Percentiles rank a stretch among this genome's conserved stretches.
phyloP scores from a whole-genome alignment of 2,888 invertebrate genomes.

The Drosophila kanekoi region DNA sequence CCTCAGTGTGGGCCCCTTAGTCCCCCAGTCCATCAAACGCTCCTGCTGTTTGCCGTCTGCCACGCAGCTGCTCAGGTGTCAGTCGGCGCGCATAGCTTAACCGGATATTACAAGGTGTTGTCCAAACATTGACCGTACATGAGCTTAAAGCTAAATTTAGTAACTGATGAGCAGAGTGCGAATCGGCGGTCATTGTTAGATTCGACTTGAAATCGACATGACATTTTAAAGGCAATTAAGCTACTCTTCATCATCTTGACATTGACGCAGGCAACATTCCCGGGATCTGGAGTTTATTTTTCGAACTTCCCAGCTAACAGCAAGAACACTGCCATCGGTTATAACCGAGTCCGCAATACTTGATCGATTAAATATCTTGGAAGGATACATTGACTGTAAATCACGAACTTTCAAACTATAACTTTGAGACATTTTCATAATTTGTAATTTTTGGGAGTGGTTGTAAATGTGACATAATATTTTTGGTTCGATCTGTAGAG shows the following conservation, averaged over 20 bases:
- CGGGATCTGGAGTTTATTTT: not conserved
- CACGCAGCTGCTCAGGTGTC: constrained; percentile 60
- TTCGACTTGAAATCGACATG: not conserved
- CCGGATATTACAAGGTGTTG: constrained; percentile 83
- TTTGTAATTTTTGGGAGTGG: no score
- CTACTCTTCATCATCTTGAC: not conserved
- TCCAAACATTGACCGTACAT: constrained; percentile 84
- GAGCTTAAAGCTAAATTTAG: constrained; percentile 79
- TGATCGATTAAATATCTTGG: no score
- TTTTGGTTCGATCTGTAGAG: no score
- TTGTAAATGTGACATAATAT: no score
- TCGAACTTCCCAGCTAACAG: no score
- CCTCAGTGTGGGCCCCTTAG: constrained; percentile 14
- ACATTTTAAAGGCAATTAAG: constrained; percentile 11
- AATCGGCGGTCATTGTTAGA: not conserved
- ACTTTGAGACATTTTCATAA: no score
- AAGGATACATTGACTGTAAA: no score
- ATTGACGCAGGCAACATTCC: constrained; percentile 2
- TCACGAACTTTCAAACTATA: no score
- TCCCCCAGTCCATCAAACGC: constrained; percentile 17
- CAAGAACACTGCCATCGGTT: no score
- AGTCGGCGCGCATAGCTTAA: constrained; percentile 68
- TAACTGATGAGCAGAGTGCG: constrained; percentile 39
- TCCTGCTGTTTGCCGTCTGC: not conserved
- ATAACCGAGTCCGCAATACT: no score